phyloP scores from a whole-genome alignment of 2,113 vertebrate genomes.

The Vulpes ferrilata region DNA sequence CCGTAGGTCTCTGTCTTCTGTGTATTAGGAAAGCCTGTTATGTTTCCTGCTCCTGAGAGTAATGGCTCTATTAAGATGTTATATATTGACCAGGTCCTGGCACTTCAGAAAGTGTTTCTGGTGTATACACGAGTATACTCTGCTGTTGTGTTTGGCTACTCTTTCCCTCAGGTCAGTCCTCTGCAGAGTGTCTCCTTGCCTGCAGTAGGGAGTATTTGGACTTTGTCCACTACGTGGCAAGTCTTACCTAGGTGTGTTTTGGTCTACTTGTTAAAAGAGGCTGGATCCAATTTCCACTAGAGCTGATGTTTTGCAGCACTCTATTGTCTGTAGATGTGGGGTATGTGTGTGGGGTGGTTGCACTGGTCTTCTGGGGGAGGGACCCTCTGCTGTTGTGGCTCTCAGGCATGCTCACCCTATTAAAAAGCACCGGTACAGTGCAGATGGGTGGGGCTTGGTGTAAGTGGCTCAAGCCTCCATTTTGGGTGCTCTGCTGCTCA shows the following conservation, averaged over 20 bases:
- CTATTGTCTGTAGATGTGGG: neutral
- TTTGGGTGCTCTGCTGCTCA: neutral
- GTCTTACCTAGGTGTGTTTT: neutral
- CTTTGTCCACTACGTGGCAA: neutral
- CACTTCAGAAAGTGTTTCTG: neutral
- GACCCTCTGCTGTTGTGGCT: neutral
- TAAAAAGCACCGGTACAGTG: neutral
- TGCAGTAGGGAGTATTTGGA: neutral
- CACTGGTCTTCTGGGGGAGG: neutral
- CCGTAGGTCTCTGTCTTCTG: neutral
- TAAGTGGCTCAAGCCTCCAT: neutral
- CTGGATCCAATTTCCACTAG: neutral
- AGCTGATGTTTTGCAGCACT: neutral
- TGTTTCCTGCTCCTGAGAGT: neutral
- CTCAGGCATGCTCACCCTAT: neutral
- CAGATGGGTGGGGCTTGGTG: neutral
- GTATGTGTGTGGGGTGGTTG: neutral
- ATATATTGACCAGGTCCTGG: neutral
- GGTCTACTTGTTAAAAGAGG: neutral
- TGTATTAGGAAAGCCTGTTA: neutral
- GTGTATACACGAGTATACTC: neutral
- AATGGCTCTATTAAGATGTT: neutral
- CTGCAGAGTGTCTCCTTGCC: neutral
- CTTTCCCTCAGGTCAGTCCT: neutral
- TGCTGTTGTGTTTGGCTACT: neutral